These are phyloP conservation scores for Frankliniella fusca DNA, from an alignment of 2,888 invertebrate species.

Conservation along the genomic window DNA sequence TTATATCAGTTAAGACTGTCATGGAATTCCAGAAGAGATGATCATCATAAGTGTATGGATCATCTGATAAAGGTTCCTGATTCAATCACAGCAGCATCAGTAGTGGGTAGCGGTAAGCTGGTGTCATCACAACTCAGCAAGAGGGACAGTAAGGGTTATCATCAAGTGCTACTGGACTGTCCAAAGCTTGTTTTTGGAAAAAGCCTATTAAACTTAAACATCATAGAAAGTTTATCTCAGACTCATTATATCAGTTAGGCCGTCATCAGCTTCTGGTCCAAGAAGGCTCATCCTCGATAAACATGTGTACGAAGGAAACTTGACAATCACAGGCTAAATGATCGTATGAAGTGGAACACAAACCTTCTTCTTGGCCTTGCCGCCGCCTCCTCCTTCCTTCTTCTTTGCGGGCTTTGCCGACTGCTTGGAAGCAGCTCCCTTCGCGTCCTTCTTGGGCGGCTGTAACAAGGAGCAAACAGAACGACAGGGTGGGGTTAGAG, in stretches of 20 bases:
- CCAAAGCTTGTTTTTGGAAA: neutral
- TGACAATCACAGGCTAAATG: neutral
- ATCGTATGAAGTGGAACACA: neutral
- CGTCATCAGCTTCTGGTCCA: slow-evolving; percentile 23
- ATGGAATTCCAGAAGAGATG: slow-evolving; percentile 47
- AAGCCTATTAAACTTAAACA: neutral
- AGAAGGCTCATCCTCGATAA: slow-evolving; percentile 3
- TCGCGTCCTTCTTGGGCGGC: slow-evolving; percentile 92
- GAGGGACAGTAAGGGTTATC: neutral
- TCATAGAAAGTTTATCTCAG: slow-evolving; percentile 46
- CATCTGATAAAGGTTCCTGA: neutral
- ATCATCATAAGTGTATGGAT: slow-evolving; percentile 40
- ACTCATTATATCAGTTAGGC: slow-evolving; percentile 61
- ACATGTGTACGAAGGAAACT: neutral
- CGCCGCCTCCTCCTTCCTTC: slow-evolving; percentile 90
- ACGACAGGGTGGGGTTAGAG: too few species aligned
- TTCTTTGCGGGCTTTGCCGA: slow-evolving; percentile 92
- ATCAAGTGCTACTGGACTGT: neutral
- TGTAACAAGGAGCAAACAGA: slow-evolving; percentile 49
- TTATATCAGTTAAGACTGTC: slow-evolving; percentile 61
- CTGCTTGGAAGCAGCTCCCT: slow-evolving; percentile 78
- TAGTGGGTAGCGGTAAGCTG: neutral
- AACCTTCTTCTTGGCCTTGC: slow-evolving; percentile 95
- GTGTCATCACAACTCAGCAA: neutral
- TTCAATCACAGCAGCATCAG: neutral